Percentiles rank a stretch among this genome's conserved stretches.
phyloP scores from a whole-genome alignment of 2,888 invertebrate species.

The Hirtodrosophila cameraria region DNA sequence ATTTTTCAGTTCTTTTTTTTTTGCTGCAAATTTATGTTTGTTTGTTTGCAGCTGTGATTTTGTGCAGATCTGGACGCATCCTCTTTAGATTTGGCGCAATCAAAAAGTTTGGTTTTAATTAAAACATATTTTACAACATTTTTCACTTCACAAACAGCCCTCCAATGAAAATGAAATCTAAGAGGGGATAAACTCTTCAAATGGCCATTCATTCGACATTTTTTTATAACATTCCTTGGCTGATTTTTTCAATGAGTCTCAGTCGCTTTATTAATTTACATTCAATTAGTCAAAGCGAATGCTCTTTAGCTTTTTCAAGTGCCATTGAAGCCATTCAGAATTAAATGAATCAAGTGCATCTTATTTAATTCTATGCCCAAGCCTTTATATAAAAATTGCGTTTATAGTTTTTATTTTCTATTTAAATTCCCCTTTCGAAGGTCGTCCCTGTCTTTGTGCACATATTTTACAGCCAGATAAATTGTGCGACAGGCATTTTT shows the following conservation, averaged over 20 bases:
- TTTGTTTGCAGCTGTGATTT: slow-evolving; percentile 65
- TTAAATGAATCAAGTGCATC: slow-evolving; percentile 40
- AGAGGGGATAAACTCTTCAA: slow-evolving; percentile 29
- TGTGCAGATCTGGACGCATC: slow-evolving; percentile 38
- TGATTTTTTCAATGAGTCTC: slow-evolving; percentile 4
- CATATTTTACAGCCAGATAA: slow-evolving; percentile 12
- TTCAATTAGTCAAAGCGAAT: slow-evolving; percentile 60
- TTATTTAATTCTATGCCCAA: slow-evolving; percentile 2
- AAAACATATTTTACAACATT: slow-evolving; percentile 66
- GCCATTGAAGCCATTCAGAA: slow-evolving; percentile 53
- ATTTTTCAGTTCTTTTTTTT: background rate
- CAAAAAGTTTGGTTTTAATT: slow-evolving; percentile 71
- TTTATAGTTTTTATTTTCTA: slow-evolving; percentile 4
- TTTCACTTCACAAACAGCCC: slow-evolving; percentile 39
- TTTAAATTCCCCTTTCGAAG: slow-evolving; percentile 5
- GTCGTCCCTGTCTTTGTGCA: background rate
- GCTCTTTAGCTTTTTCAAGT: slow-evolving; percentile 28
- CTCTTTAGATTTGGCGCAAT: slow-evolving; percentile 42
- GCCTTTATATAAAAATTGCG: background rate
- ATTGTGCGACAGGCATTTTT: slow-evolving; percentile 9
- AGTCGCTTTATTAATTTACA: slow-evolving; percentile 61
- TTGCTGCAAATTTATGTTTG: slow-evolving; percentile 55
- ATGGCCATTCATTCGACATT: slow-evolving; percentile 57
- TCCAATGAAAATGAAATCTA: slow-evolving; percentile 53
- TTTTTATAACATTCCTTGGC: slow-evolving; percentile 1